Conservation (phyloP, 2,888 invertebrate genomes). For the Lochmaea capreae region DNA sequence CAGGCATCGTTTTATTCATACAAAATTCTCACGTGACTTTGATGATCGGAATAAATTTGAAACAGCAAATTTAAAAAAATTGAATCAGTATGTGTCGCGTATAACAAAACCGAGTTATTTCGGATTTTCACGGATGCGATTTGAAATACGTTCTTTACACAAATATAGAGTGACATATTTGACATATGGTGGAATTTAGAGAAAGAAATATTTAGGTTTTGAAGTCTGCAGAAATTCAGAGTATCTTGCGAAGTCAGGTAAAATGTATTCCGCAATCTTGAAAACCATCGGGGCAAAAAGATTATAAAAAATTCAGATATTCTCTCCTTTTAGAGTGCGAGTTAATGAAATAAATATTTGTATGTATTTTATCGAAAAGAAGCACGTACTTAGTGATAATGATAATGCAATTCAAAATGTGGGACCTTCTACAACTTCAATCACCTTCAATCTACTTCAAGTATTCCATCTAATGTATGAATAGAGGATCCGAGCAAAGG, state of each 20-base stretch:
- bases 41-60: neutral
- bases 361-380: no score
- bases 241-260: slow-evolving; percentile 12
- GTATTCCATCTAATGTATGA: no score
- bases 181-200: slow-evolving; percentile 5
- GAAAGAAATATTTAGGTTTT: slow-evolving; percentile 27
- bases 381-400: no score
- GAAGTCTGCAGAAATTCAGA: slow-evolving; percentile 4
- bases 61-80: neutral
- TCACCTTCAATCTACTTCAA: no score
- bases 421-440: no score
- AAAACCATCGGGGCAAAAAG: neutral
- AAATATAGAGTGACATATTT: slow-evolving; percentile 21
- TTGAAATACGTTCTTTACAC: slow-evolving; percentile 8
- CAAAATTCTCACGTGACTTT: neutral
- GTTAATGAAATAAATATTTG: no score
- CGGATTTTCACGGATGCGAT: neutral
- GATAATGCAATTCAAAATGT: no score
- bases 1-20: neutral
- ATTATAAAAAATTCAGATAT: slow-evolving; percentile 23
- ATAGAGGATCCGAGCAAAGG: no score
- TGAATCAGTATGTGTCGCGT: slow-evolving; percentile 1
- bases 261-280: slow-evolving; percentile 23
- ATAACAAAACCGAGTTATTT: neutral
- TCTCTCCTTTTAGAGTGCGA: neutral